phyloP scores from a whole-genome alignment of 2,888 invertebrate genomes.

The Alsophila aescularia region DNA sequence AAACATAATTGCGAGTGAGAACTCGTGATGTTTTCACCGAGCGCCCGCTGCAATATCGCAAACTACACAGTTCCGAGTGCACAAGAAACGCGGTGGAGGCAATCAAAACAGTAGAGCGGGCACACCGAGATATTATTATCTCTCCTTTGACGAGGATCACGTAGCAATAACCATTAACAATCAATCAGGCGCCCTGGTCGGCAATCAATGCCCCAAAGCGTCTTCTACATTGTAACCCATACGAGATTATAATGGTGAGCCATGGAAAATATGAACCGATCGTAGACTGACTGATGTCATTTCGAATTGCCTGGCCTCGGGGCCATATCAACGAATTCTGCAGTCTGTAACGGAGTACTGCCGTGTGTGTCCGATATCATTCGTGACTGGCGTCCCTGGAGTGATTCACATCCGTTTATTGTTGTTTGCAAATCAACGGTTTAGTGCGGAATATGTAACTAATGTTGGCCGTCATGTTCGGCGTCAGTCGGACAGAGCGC shows the following conservation, averaged over 20 bases:
- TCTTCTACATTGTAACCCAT: constrained; percentile 47
- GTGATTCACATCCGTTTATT: constrained; percentile 67
- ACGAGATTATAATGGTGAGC: constrained; percentile 51
- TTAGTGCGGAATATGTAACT: constrained; percentile 60
- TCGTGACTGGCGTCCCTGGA: constrained; percentile 62
- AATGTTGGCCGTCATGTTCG: constrained; percentile 64
- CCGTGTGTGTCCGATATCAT: constrained; percentile 63
- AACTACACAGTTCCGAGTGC: constrained; percentile 38
- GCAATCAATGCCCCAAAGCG: constrained; percentile 53
- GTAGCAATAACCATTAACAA: constrained; percentile 66
- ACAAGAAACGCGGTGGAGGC: constrained; percentile 40
- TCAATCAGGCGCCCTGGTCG: constrained; percentile 56
- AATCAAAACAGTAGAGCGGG: constrained; percentile 43
- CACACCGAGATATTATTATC: constrained; percentile 44
- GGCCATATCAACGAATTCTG: constrained; percentile 63
- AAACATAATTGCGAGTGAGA: constrained; percentile 50
- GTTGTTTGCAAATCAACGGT: constrained; percentile 65
- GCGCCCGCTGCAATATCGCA: constrained; percentile 33
- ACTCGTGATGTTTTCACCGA: constrained; percentile 47
- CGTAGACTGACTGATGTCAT: constrained; percentile 58
- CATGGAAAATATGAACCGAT: constrained; percentile 60
- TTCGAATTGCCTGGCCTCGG: constrained; percentile 58
- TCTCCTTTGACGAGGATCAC: constrained; percentile 48
- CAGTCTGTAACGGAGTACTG: constrained; percentile 47
- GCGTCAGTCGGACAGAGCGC: constrained; percentile 58